These are phyloP conservation scores for Scolanthus callimorphus DNA, from an alignment of 92 coral and sea anemone species.

Conservation along the genomic window DNA sequence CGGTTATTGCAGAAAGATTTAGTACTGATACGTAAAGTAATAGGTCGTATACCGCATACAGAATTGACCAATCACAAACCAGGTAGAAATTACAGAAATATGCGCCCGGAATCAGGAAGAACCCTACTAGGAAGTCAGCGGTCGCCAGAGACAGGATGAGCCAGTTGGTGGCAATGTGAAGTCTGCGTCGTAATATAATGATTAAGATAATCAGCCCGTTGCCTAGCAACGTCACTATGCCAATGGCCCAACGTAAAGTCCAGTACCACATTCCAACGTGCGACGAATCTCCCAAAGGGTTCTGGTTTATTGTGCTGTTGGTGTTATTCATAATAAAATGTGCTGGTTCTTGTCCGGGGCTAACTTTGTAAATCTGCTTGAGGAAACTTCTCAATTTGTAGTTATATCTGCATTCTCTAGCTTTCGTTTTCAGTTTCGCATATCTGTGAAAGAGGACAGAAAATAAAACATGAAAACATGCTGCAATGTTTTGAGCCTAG, in stretches of 20 bases:
- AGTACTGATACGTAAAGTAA: not conserved
- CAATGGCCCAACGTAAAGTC: not conserved
- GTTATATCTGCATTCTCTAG: no score
- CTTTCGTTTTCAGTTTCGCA: no score
- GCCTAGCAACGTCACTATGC: not conserved
- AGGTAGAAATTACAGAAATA: not conserved
- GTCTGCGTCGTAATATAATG: not conserved
- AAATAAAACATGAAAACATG: no score
- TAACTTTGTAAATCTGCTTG: no score
- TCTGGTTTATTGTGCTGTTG: no score
- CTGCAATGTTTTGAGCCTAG: no score
- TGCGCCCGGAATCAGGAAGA: not conserved
- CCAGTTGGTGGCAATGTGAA: not conserved
- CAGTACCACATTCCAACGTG: not conserved
- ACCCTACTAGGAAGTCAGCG: not conserved
- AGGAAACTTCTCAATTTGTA: no score
- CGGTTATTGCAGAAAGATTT: not conserved
- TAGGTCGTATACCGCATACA: not conserved
- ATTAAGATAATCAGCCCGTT: not conserved
- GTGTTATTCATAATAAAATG: no score
- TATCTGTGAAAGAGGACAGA: no score
- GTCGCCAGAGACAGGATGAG: constrained; percentile 1
- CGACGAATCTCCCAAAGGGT: not conserved
- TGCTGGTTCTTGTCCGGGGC: no score
- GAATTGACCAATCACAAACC: not conserved